Conservation (phyloP, 2,113 vertebrate genomes). For the Myrmophylax atrothorax region DNA sequence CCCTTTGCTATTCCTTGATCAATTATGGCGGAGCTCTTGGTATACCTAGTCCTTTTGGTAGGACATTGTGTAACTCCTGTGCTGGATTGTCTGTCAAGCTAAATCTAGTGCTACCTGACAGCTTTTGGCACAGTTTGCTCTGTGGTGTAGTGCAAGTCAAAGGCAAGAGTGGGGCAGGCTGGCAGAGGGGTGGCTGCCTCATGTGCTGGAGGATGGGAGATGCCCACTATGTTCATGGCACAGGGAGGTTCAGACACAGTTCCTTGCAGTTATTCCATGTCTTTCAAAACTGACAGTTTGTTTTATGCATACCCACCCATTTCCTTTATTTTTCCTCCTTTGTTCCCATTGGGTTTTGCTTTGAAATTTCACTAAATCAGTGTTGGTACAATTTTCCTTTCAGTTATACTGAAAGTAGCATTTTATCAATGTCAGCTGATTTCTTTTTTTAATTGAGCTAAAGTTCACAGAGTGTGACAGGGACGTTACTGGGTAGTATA, state of each 20-base stretch:
- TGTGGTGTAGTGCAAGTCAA: accelerated
- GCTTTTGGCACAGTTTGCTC: neutral
- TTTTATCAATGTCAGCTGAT: neutral
- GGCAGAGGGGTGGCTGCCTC: neutral
- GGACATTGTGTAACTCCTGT: accelerated
- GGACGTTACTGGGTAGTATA: neutral
- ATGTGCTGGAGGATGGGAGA: accelerated
- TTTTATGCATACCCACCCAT: neutral
- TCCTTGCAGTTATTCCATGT: neutral
- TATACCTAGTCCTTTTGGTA: neutral
- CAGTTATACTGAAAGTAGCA: neutral
- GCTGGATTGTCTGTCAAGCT: neutral
- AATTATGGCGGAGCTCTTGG: neutral
- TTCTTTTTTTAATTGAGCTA: constrained; percentile 25
- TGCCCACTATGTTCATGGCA: neutral
- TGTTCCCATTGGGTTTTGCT: neutral
- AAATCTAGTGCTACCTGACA: neutral
- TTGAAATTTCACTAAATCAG: neutral
- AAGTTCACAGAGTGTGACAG: neutral
- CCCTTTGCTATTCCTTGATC: neutral
- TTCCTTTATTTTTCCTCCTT: neutral
- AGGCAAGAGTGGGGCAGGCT: neutral
- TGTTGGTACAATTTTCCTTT: neutral
- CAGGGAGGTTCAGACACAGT: neutral
- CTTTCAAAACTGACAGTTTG: neutral